Evolutionary conservation across 2,888 invertebrate genomes (phyloP), one percentile per base, ranked within the genome.

Genomic region (Epinotia demarniana): DNA sequence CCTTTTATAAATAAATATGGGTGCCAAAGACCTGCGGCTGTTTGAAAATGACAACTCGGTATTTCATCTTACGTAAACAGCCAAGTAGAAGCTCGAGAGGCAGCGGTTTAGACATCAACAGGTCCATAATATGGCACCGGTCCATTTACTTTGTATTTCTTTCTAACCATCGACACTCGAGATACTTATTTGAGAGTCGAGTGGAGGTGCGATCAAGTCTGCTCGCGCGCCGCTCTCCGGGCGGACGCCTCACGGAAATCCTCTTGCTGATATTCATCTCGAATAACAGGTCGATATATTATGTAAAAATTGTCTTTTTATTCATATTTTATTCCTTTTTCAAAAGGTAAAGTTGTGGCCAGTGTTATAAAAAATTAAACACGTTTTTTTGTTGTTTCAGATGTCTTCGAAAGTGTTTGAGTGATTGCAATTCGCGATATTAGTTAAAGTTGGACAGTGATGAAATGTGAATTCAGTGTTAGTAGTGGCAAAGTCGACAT

Each of bases 401-500:
- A 92, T 93, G 93, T 86, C 86, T 83, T 84, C 86, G 87, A 89
- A 88, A 87, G 89, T 88, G 87, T 88, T 87, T 86, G 83, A 89
- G 87, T 91, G 90, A 87, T 88, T 87, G 84, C 82, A 85, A 85
- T 84, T 84, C 80, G 81, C 81, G 82, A 39, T 9, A 39, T 39
- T 39, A 84, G 79, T 78, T 80, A 81, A 79, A 80, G 80, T 81
- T 81, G 77, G 80, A 84, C 78, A 78, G 77, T 88, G 89, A 83
- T 89, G 93, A 90, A 91, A 93, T 93, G 93, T 93, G 93, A 92
- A 91, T 92, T 86, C 84, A 90, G 90, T 91, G 92, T 85, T 83
- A 77, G 81, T 81, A 84, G 90, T 92, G 92, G 85, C 91, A 89
- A 87, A 90, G 87, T 90, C 82, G 83, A 89, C 88, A 82, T 86